Evolutionary conservation across 2,888 invertebrate species (phyloP).

Genomic region (Zaprionus lineosus): DNA sequence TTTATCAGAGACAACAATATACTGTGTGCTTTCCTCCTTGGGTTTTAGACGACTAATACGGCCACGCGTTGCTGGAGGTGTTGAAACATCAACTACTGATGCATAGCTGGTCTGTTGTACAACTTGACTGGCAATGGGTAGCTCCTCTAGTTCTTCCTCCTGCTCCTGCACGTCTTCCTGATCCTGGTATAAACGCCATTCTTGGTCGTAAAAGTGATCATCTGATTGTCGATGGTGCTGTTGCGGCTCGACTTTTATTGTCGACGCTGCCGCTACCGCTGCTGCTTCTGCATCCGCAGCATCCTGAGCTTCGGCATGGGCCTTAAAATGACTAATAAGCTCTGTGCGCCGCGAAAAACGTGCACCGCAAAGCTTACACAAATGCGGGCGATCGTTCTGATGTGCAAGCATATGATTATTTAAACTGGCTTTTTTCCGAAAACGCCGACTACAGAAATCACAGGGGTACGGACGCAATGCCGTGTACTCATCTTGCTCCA

Average conservation of each 20-base stretch:
- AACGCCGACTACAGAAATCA: constrained; percentile 92
- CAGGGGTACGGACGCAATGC: constrained; percentile 90
- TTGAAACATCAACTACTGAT: constrained; percentile 23
- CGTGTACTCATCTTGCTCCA: constrained; percentile 90
- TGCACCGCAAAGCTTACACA: constrained; percentile 92
- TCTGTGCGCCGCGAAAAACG: constrained; percentile 91
- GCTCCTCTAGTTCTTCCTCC: constrained; percentile 22
- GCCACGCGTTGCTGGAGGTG: constrained; percentile 56
- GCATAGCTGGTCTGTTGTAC: constrained; percentile 36
- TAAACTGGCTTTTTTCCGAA: constrained; percentile 91
- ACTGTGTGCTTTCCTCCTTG: constrained; percentile 76
- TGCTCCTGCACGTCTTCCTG: constrained; percentile 24
- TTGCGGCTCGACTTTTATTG: constrained; percentile 54
- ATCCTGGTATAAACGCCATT: constrained; percentile 66
- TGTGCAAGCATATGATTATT: constrained; percentile 95
- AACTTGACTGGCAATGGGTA: constrained; percentile 24
- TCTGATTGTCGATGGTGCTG: constrained; percentile 57
- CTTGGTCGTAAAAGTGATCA: constrained; percentile 81
- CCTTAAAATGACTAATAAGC: constrained; percentile 91
- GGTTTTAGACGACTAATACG: constrained; percentile 78
- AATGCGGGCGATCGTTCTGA: constrained; percentile 91
- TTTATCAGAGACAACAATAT: constrained; percentile 69
- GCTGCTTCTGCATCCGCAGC: constrained; percentile 77
- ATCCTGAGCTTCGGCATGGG: constrained; percentile 90
- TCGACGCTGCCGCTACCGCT: constrained; percentile 56